A percentile compares a stretch with the other conserved stretches of the same genome.
phyloP scores from a whole-genome alignment of 2,113 vertebrate species.

The Gymnorhina tibicen region DNA sequence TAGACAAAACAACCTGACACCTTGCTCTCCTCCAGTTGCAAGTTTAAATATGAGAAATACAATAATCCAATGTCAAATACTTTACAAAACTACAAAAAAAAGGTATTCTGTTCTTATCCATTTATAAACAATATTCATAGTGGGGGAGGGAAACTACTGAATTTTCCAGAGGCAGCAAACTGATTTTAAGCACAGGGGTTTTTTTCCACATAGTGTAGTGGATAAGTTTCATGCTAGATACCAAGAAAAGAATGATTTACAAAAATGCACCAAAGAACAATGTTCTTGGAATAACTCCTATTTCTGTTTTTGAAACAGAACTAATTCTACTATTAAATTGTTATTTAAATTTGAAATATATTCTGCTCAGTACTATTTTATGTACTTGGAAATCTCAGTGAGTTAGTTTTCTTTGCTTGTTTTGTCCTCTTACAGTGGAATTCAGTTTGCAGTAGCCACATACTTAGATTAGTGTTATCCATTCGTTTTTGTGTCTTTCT shows the following conservation, averaged over 20 bases:
- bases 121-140: not conserved
- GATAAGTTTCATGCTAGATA: not conserved
- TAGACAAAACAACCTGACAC: not conserved
- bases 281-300: not conserved
- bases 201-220: not conserved
- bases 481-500: not conserved
- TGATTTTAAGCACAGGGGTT: not conserved
- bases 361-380: not conserved
- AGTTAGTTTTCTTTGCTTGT: not conserved
- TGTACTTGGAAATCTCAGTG: not conserved
- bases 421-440: not conserved
- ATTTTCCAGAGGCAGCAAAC: not conserved
- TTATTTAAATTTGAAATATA: not conserved
- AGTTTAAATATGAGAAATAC: not conserved
- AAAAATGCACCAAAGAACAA: not conserved
- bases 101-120: not conserved
- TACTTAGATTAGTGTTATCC: not conserved
- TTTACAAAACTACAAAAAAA: not conserved
- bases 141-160: fast-evolving
- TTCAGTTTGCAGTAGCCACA: not conserved
- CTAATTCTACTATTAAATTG: not conserved
- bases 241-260: not conserved
- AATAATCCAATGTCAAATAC: not conserved
- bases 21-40: not conserved
- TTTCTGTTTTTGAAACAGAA: not conserved